phyloP scores from a whole-genome alignment of 2,113 vertebrate species.

The Tiliqua scincoides region DNA sequence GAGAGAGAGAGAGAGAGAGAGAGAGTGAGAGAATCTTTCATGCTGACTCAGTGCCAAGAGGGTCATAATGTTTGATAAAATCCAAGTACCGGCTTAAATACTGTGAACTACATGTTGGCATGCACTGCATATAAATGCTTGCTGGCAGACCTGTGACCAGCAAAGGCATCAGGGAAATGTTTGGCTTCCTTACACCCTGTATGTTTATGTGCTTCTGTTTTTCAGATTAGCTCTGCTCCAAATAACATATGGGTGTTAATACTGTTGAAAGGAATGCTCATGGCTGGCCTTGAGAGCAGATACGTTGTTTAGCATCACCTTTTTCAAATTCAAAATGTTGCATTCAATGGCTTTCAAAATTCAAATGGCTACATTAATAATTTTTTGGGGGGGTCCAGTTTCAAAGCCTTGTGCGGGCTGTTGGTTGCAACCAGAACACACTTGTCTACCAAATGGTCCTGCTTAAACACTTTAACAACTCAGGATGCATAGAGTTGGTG shows the following conservation, averaged over 20 bases:
- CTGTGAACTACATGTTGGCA: constrained; percentile 15
- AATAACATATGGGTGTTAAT: background rate
- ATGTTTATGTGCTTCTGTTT: background rate
- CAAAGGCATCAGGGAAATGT: background rate
- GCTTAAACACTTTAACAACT: background rate
- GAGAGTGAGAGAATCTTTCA: background rate
- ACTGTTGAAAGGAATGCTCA: background rate
- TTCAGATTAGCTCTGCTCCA: background rate
- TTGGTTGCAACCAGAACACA: background rate
- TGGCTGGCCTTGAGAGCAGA: background rate
- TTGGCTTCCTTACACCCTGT: background rate
- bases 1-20: background rate
- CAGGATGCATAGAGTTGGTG: background rate
- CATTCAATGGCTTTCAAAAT: too few relatives aligned
- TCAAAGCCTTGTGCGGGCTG: background rate
- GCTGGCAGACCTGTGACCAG: background rate
- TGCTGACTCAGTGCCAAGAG: background rate
- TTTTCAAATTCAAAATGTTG: background rate
- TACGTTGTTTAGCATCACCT: background rate
- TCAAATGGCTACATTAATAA: background rate
- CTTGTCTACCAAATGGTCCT: background rate
- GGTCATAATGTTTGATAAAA: constrained; percentile 10
- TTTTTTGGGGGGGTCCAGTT: background rate
- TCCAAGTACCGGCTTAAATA: constrained; percentile 17
- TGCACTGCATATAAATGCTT: constrained; percentile 15